Evolutionary conservation across 2,113 vertebrate genomes (phyloP).

Genomic region (Setophaga petechia): DNA sequence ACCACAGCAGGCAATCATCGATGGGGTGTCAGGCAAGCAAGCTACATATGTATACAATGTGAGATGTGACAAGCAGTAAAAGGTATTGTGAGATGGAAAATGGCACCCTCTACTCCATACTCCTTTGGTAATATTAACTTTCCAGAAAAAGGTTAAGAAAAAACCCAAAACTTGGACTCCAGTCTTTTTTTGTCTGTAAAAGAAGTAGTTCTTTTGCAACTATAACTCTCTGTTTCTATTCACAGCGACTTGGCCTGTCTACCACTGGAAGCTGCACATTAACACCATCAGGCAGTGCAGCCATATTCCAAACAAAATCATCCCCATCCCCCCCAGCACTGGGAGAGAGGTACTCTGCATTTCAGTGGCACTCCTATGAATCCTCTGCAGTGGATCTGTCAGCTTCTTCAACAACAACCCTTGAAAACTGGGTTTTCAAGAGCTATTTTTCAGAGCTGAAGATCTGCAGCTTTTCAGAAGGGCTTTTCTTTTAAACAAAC

Average conservation of each 20-base stretch:
- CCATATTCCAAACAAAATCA: neutral
- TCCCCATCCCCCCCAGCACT: neutral
- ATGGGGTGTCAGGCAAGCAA: neutral
- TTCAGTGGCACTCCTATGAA: neutral
- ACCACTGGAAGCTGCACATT: neutral
- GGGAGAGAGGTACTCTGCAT: neutral
- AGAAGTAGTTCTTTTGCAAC: neutral
- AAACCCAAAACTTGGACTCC: neutral
- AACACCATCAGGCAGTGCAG: neutral
- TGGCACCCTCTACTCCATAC: neutral
- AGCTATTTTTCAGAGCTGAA: neutral
- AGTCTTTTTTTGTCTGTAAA: neutral
- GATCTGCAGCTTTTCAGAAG: neutral
- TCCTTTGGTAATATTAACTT: neutral
- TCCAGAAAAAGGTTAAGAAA: neutral
- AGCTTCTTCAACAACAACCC: neutral
- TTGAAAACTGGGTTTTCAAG: neutral
- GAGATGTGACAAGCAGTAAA: neutral
- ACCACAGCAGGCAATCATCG: neutral
- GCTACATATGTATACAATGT: neutral
- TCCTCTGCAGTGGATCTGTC: neutral
- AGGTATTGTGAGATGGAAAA: neutral
- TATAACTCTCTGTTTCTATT: neutral
- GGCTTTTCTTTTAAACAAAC: neutral
- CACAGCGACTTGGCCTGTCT: neutral